Conservation (phyloP, 1,140 invertebrate genomes). For the Achroia grisella region DNA sequence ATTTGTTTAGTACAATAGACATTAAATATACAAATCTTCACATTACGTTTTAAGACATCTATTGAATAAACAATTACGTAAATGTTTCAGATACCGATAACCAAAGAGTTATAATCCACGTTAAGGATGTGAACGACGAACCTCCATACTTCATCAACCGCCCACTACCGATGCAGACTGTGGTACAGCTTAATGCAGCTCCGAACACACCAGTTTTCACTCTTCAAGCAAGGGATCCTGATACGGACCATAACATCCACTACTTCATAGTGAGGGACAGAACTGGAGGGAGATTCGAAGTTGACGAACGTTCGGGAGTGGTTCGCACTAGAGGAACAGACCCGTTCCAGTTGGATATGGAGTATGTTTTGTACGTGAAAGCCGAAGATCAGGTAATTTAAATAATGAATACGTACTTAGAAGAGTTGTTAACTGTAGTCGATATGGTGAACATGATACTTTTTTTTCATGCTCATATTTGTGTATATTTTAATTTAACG, state of each 20-base stretch:
- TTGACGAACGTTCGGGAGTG: conserved; percentile 93
- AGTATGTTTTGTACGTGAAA: conserved; percentile 96
- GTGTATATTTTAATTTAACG: no score
- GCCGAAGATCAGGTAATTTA: conserved; percentile 87
- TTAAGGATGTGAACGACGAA: conserved; percentile 97
- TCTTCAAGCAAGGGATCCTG: conserved; percentile 94
- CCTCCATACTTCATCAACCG: conserved; percentile 96
- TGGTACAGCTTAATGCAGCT: conserved; percentile 94
- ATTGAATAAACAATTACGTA: no score
- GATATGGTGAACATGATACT: no score
- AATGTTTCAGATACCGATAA: conserved; percentile 89
- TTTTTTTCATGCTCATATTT: no score
- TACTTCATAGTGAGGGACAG: conserved; percentile 95
- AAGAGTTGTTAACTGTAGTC: no score
- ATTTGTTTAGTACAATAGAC: no score
- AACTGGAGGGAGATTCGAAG: conserved; percentile 86
- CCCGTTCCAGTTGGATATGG: conserved; percentile 95
- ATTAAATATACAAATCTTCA: no score
- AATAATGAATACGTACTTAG: no score
- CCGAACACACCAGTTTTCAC: conserved; percentile 97
- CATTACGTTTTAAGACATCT: no score
- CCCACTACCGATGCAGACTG: conserved; percentile 95
- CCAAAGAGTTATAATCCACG: conserved; percentile 94
- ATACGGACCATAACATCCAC: conserved; percentile 96
- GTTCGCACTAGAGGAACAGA: conserved; percentile 93